phyloP scores from a whole-genome alignment of 1,140 invertebrate genomes.

The Wiebesia pumilae region DNA sequence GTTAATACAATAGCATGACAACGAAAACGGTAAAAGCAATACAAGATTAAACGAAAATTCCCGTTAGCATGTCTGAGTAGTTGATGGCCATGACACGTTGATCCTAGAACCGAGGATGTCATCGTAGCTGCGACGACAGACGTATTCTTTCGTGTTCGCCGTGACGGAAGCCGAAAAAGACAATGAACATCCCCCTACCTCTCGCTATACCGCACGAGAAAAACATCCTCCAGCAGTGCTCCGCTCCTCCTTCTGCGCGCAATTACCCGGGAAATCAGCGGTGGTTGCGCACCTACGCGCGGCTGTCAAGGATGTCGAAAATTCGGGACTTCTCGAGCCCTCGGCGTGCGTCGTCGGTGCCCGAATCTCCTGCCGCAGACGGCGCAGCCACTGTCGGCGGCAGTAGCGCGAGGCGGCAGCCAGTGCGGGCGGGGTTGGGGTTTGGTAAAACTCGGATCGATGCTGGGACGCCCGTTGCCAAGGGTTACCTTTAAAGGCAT shows the following conservation, averaged over 20 bases:
- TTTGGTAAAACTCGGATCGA: slow-evolving; percentile 75
- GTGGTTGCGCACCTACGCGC: neutral
- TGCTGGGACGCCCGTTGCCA: slow-evolving; percentile 74
- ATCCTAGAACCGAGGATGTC: neutral
- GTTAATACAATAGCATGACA: no score
- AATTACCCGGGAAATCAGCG: neutral
- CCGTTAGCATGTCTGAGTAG: no score
- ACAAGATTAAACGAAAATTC: no score
- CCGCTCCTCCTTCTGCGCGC: neutral
- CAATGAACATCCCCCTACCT: neutral
- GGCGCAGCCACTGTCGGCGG: neutral
- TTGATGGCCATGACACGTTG: neutral
- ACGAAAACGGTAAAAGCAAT: no score
- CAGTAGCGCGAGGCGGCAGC: slow-evolving; percentile 48
- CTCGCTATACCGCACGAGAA: neutral
- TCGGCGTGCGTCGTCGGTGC: slow-evolving; percentile 15
- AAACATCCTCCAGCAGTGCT: neutral
- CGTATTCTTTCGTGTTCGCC: no score
- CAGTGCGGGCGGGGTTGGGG: slow-evolving; percentile 65
- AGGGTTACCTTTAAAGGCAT: slow-evolving; percentile 75
- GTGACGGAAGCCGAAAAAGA: no score
- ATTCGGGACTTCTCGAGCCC: slow-evolving; percentile 14
- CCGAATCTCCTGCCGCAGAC: slow-evolving; percentile 4
- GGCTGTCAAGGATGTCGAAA: neutral
- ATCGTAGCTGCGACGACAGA: neutral